Evolutionary conservation across 2,888 invertebrate genomes (phyloP).

Genomic region (Priocnemis perturbator): DNA sequence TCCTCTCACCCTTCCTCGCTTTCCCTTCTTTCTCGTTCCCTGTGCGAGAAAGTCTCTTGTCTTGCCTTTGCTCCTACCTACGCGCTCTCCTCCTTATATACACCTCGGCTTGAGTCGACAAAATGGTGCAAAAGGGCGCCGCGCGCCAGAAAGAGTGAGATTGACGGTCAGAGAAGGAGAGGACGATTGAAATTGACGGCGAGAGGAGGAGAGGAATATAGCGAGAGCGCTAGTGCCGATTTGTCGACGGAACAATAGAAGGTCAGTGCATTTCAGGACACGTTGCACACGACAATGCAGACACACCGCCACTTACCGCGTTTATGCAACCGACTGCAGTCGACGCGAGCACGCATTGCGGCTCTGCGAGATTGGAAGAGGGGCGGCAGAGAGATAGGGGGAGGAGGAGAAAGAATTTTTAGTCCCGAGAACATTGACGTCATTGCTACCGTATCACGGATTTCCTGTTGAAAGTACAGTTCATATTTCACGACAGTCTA

Average conservation of each 20-base stretch:
- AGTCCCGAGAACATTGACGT: constrained; percentile 16
- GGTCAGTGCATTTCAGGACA: constrained; percentile 55
- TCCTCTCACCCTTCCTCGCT: constrained; percentile 10
- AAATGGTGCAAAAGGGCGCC: neutral
- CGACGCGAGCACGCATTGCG: neutral
- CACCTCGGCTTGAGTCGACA: neutral
- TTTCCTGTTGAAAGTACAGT: constrained; percentile 5
- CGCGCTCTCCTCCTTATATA: neutral
- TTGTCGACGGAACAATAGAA: constrained; percentile 63
- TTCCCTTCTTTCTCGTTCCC: constrained; percentile 10
- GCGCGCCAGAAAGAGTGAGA: neutral
- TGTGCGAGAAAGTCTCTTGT: neutral
- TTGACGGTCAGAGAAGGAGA: neutral
- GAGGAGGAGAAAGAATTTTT: constrained; percentile 13
- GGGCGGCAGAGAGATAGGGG: constrained; percentile 2
- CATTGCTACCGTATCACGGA: constrained; percentile 15
- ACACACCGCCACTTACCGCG: constrained; percentile 18
- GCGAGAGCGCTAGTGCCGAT: constrained; percentile 29
- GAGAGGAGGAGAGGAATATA: neutral
- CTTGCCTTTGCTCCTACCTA: too few relatives aligned
- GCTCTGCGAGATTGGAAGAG: too few relatives aligned
- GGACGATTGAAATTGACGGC: too few relatives aligned
- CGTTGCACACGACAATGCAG: constrained; percentile 12
- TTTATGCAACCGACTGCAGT: constrained; percentile 40
- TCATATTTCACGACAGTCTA: neutral